Percentiles rank a stretch among this genome's conserved stretches.
Evolutionary conservation across 2,797 vertebrate species (phyloP).

Genomic region (Pseudochaenichthys georgianus): DNA sequence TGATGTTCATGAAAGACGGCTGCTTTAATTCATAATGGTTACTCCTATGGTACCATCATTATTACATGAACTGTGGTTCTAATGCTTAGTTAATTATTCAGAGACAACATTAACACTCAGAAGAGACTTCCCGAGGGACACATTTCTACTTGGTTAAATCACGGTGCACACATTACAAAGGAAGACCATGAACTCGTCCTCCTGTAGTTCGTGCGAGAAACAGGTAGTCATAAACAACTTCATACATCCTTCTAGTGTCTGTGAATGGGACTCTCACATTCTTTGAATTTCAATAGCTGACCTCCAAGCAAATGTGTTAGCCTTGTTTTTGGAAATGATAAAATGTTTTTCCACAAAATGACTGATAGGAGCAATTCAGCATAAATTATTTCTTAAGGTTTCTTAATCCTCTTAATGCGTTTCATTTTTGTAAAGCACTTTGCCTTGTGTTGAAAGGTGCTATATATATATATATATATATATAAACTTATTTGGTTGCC

Average conservation of each 20-base stretch:
- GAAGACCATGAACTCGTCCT: constrained; percentile 27
- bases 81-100: constrained; percentile 65
- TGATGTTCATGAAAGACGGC: neutral
- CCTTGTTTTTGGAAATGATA: neutral
- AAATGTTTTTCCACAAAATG: constrained; percentile 15
- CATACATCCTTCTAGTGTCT: neutral
- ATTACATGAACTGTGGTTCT: constrained; percentile 60
- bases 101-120: constrained; percentile 54
- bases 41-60: constrained; percentile 22
- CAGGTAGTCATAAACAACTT: constrained; percentile 23
- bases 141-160: too few species aligned
- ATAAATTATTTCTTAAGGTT: neutral
- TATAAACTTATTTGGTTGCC: too few species aligned
- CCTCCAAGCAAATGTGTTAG: neutral
- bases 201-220: constrained; percentile 9
- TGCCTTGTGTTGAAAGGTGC: too few species aligned
- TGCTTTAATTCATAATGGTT: constrained; percentile 26
- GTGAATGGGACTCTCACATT: neutral
- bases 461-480: too few species aligned
- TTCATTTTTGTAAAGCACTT: too few species aligned
- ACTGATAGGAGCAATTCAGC: constrained; percentile 15
- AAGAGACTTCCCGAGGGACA: constrained; percentile 39
- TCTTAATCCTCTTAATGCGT: too few species aligned
- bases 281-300: neutral
- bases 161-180: constrained; percentile 42